phyloP scores from a whole-genome alignment of 2,888 invertebrate species.

The Trissolcus japonicus region DNA sequence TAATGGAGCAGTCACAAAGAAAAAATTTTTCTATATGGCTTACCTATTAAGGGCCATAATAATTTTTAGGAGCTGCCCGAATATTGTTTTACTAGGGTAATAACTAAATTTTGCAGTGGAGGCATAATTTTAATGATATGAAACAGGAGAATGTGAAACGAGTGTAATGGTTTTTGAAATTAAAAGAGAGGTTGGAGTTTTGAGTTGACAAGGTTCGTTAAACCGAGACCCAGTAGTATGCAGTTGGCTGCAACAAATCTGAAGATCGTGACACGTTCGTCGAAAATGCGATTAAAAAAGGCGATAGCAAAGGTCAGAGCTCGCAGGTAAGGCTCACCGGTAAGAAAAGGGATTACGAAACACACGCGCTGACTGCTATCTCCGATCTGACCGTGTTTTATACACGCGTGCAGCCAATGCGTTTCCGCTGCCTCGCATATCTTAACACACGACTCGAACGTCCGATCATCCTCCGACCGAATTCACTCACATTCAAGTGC shows the following conservation, averaged over 20 bases:
- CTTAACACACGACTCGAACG: constrained; percentile 24
- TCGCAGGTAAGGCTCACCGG: constrained; percentile 36
- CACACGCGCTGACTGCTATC: constrained; percentile 44
- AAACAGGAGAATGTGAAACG: no score
- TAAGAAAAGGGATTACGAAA: constrained; percentile 42
- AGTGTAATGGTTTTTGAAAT: no score
- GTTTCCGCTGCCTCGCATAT: constrained; percentile 42
- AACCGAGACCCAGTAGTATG: constrained; percentile 13
- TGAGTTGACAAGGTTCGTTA: constrained; percentile 38
- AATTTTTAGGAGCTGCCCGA: no score
- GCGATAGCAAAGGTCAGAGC: constrained; percentile 45
- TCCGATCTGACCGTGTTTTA: constrained; percentile 48
- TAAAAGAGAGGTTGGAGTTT: constrained; percentile 3
- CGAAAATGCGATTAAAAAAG: constrained; percentile 43
- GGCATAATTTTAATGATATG: no score
- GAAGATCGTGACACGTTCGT: constrained; percentile 48
- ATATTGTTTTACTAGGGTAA: no score
- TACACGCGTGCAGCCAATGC: constrained; percentile 48
- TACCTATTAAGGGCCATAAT: no score
- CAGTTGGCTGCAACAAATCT: constrained; percentile 35
- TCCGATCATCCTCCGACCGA: constrained; percentile 24
- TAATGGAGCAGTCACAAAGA: no score
- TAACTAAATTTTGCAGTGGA: no score
- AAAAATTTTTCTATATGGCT: no score
- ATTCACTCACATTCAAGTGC: constrained; percentile 32